Base-by-base conservation (phyloP, 2,888 invertebrate genomes). In the Macrophya alboannulata region DNA sequence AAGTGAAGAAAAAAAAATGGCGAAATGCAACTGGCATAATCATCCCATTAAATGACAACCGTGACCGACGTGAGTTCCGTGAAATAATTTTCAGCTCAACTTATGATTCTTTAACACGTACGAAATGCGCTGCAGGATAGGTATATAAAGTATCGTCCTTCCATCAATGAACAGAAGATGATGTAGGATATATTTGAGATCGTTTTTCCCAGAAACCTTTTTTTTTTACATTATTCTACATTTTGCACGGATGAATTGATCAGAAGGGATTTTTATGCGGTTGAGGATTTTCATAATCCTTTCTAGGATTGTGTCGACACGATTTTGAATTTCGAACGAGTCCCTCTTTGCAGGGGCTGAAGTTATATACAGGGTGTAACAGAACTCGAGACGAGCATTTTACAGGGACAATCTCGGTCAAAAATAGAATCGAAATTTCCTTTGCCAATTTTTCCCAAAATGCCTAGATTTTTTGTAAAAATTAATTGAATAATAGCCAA, bases 51-150 rank as follows among this genome's bases (percentile, higher is more conserved):
- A 79, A 79, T 59, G 55, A 25, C 79, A 79, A 59, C 31, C 55
- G 59, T 40, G 79, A 21, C 79, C 55, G 37, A 81, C 81, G 81
- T 81, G 81, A 81, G 81, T 81, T 43, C 62, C 81, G 62, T 62
- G 40, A 43, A 12, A 9, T 43, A 43, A 81, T 81, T 81, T 62
- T 17, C 43, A 62, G 62, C 43, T 81, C 43, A 81, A 62, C 62
- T 62, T 62, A 21, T 25, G 12, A 21, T 31, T 31, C 31, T 31
- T 31, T 25, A 25, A 10, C 62, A 9, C 2, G 62, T 25, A 31
- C 25, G 62, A 21, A 62, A 3, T 8, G 4, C n/a, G n/a, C n/a
- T n/a, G 25, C 62, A 8, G 25, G 25, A 62, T 12, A 12, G 1
- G 48, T n/a, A n/a, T n/a, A n/a, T n/a, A n/a, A n/a, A n/a, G n/a